Evolutionary conservation across 2,888 invertebrate species (phyloP).

Genomic region (Rotaria sp.): DNA sequence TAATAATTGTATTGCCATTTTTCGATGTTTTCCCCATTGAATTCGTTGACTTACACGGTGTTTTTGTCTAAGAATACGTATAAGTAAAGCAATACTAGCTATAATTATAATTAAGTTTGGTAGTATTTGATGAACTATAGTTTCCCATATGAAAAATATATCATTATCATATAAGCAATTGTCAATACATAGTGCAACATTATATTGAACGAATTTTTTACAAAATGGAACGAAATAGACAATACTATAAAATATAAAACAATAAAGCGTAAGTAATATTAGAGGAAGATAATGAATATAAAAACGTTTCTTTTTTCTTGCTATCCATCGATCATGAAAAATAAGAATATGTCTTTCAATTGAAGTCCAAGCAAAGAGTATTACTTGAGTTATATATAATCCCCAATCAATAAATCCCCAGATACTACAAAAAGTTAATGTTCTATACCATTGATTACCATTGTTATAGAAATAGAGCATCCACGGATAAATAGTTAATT

Average conservation of each 20-base stretch:
- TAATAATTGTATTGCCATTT: background rate
- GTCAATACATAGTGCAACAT: background rate
- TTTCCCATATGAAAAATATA: background rate
- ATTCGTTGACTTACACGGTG: background rate
- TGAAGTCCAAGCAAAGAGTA: background rate
- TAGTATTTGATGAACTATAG: background rate
- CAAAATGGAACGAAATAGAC: background rate
- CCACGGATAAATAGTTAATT: background rate
- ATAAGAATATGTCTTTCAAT: background rate
- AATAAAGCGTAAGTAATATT: background rate
- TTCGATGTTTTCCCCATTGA: background rate
- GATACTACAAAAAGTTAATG: background rate
- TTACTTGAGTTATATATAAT: background rate
- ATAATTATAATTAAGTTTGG: background rate
- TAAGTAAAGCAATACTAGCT: background rate
- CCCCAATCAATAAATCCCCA: background rate
- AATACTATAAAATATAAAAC: background rate
- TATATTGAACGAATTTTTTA: background rate
- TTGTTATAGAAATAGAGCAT: background rate
- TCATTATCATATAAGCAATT: background rate
- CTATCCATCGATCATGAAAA: no score
- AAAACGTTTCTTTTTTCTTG: background rate
- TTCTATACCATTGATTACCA: background rate
- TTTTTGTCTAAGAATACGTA: background rate
- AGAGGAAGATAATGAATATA: background rate